Conservation (phyloP, 2,888 invertebrate genomes). For the Thymelicus sylvestris region DNA sequence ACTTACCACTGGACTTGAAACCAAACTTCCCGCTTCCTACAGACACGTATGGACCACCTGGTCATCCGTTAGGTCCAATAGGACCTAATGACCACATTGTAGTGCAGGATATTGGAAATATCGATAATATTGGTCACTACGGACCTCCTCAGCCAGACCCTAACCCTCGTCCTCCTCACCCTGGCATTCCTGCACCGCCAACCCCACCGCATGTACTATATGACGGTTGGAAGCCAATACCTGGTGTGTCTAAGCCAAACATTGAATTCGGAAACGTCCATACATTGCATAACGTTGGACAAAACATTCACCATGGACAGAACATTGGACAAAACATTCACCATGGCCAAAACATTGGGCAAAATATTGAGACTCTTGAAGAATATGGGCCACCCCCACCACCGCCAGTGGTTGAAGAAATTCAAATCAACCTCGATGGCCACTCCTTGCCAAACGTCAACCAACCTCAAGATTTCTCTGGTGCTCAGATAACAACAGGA, state of each 20-base stretch:
- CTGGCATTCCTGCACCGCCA: conserved; percentile 89
- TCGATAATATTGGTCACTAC: conserved; percentile 76
- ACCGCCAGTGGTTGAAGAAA: conserved; percentile 55
- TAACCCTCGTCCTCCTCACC: conserved; percentile 86
- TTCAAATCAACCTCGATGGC: conserved; percentile 62
- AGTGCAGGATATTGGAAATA: conserved; percentile 62
- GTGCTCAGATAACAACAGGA: conserved; percentile 68
- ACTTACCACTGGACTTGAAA: conserved; percentile 65
- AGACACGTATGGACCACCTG: conserved; percentile 80
- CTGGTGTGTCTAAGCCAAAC: conserved; percentile 84
- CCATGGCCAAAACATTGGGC: conserved; percentile 40
- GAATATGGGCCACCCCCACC: conserved; percentile 71
- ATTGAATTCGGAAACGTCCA: conserved; percentile 51
- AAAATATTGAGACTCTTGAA: conserved; percentile 51
- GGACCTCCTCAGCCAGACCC: conserved; percentile 86
- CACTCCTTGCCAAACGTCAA: conserved; percentile 52
- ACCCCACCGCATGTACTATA: conserved; percentile 90
- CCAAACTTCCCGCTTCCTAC: conserved; percentile 74
- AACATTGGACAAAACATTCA: conserved; percentile 41
- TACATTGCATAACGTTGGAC: conserved; percentile 42
- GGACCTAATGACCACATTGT: conserved; percentile 72
- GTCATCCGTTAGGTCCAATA: conserved; percentile 65
- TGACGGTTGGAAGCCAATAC: conserved; percentile 95
- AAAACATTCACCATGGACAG: conserved; percentile 40
- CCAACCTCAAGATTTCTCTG: conserved; percentile 54